These are phyloP conservation scores for Aurelia aurita DNA, from an alignment of 30 jellyfish, hydroid and myxozoan species.

Conservation along the genomic window DNA sequence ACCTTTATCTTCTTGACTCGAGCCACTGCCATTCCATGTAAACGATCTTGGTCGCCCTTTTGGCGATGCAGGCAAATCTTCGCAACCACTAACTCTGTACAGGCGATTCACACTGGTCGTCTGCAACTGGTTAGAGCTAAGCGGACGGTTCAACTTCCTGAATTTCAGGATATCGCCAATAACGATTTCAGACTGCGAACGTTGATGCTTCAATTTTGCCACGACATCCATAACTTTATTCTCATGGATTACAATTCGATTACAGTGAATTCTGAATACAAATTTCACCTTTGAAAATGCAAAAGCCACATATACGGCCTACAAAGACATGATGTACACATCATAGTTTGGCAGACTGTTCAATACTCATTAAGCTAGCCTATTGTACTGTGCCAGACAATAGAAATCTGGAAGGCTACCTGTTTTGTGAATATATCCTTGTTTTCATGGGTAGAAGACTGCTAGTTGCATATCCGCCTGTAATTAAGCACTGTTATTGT, in stretches of 20 bases:
- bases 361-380: slow-evolving; percentile 3
- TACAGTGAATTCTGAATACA: too few relatives aligned
- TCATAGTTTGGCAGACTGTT: slow-evolving; percentile 10
- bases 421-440: not conserved
- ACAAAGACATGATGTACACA: too few relatives aligned
- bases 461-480: slow-evolving; percentile 54
- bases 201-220: slow-evolving; percentile 36
- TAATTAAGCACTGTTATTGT: slow-evolving; percentile 7
- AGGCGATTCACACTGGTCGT: slow-evolving; percentile 63
- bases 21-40: slow-evolving; percentile 80
- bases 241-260: too few relatives aligned
- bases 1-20: slow-evolving; percentile 33
- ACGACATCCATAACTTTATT: not conserved
- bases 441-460: slow-evolving; percentile 47
- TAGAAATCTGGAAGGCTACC: slow-evolving; percentile 22
- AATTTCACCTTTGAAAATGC: too few relatives aligned
- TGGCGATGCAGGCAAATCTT: slow-evolving; percentile 26
- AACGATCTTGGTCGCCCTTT: slow-evolving; percentile 78
- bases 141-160: slow-evolving; percentile 19
- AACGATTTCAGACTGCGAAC: slow-evolving; percentile 66
- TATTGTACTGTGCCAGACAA: slow-evolving; percentile 30
- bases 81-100: slow-evolving; percentile 55
- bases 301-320: too few relatives aligned
- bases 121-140: slow-evolving; percentile 30
- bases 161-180: slow-evolving; percentile 31